phyloP scores from a whole-genome alignment of 2,888 invertebrate species.

The Nemoura dubitans region DNA sequence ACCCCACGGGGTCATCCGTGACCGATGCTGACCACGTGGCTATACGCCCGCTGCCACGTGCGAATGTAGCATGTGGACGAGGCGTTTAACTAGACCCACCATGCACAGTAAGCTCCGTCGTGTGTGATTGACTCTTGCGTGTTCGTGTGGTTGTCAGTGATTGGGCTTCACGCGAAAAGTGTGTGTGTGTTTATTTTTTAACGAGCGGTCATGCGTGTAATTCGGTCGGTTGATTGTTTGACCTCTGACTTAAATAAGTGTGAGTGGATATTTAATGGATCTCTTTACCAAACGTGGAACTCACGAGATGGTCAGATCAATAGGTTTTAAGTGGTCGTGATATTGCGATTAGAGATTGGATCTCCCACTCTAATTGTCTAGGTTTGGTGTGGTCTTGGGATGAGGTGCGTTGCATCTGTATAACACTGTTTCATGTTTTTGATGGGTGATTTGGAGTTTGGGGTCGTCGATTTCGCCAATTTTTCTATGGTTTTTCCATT shows the following conservation, averaged over 20 bases:
- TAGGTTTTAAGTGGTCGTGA: background rate
- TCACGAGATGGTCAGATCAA: background rate
- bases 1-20: background rate
- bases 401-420: too few relatives aligned
- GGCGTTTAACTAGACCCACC: background rate
- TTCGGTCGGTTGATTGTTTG: background rate
- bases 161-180: background rate
- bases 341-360: background rate
- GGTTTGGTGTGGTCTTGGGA: background rate
- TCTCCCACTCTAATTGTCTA: background rate
- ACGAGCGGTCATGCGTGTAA: background rate
- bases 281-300: background rate
- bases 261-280: background rate
- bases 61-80: background rate
- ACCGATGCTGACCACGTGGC: background rate
- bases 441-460: too few relatives aligned
- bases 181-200: background rate
- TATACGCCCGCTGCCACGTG: background rate
- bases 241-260: background rate
- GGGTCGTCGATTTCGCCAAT: too few relatives aligned
- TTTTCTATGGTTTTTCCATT: too few relatives aligned
- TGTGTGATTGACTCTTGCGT: constrained; percentile 5
- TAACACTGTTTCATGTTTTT: too few relatives aligned
- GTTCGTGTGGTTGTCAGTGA: background rate
- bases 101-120: too few relatives aligned